Evolutionary conservation across 2,113 vertebrate genomes (phyloP).

Genomic region (Hemicordylus capensis): DNA sequence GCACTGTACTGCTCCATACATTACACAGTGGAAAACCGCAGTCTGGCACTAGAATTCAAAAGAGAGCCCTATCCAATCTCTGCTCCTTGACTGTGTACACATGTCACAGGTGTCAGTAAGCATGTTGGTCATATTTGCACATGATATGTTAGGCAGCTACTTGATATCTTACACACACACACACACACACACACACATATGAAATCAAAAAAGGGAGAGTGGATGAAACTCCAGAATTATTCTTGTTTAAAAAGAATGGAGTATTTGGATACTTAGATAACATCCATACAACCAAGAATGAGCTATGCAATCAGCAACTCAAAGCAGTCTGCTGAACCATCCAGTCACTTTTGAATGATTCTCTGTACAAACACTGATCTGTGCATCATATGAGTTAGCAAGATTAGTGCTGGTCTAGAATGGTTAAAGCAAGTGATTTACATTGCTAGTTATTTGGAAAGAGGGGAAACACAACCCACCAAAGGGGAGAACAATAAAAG

Average conservation of each 20-base stretch:
- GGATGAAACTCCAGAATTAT: background rate
- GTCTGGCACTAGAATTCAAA: background rate
- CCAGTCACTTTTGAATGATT: background rate
- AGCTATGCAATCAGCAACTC: background rate
- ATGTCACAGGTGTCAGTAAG: background rate
- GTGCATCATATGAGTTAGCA: background rate
- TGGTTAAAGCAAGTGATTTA: background rate
- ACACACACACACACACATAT: too few relatives aligned
- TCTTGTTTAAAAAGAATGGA: background rate
- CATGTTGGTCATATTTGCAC: background rate
- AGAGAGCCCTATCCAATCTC: background rate
- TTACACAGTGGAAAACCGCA: background rate
- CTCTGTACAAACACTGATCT: background rate
- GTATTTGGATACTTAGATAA: background rate
- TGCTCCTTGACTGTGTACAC: too few relatives aligned
- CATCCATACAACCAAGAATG: background rate
- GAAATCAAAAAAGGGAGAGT: background rate
- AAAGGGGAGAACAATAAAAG: background rate
- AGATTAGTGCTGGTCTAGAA: background rate
- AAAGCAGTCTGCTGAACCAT: background rate
- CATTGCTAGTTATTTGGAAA: background rate
- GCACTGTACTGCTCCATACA: background rate
- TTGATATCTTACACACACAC: background rate
- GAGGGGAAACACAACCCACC: background rate
- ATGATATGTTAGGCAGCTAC: background rate